Percentiles rank a stretch among this genome's conserved stretches.
These are phyloP conservation scores for Coelinius sp. DNA, from an alignment of 2,888 invertebrate species.

Conservation along the genomic window DNA sequence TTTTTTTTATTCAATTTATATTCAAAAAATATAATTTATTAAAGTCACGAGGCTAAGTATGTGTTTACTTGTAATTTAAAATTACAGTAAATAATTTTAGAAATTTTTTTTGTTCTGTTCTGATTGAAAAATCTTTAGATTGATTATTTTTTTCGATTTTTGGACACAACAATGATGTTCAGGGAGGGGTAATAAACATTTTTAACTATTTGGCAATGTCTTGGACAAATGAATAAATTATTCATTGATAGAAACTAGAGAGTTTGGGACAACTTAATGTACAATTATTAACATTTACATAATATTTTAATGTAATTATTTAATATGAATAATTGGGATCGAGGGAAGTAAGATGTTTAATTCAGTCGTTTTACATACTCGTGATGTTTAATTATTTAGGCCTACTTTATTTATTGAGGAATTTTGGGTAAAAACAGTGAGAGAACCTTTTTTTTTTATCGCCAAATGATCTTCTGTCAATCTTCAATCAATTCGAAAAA, in stretches of 20 bases:
- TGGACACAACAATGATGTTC: neutral
- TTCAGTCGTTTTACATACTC: neutral
- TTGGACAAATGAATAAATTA: slow-evolving; percentile 19
- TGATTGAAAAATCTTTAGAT: neutral
- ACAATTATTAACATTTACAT: slow-evolving; percentile 38
- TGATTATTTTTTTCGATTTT: neutral
- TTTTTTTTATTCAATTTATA: slow-evolving; percentile 21
- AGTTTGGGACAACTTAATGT: slow-evolving; percentile 35
- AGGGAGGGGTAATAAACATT: slow-evolving; percentile 3
- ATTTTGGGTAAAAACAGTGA: too few relatives aligned
- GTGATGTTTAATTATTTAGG: too few relatives aligned
- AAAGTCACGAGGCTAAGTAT: slow-evolving; percentile 29
- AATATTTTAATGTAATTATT: slow-evolving; percentile 37
- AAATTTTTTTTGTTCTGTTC: neutral
- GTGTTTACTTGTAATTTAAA: slow-evolving; percentile 4
- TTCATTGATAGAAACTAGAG: slow-evolving; percentile 23
- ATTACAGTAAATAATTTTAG: neutral
- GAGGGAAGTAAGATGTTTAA: slow-evolving; percentile 18
- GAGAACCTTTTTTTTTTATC: neutral
- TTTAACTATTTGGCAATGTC: slow-evolving; percentile 37
- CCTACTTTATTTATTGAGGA: too few relatives aligned
- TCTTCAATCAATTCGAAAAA: too few relatives aligned
- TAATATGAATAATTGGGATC: slow-evolving; percentile 25
- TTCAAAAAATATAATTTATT: slow-evolving; percentile 40
- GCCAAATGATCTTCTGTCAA: too few relatives aligned